Base-by-base conservation (phyloP, 2,797 vertebrate species). In the Phoebastria nigripes region DNA sequence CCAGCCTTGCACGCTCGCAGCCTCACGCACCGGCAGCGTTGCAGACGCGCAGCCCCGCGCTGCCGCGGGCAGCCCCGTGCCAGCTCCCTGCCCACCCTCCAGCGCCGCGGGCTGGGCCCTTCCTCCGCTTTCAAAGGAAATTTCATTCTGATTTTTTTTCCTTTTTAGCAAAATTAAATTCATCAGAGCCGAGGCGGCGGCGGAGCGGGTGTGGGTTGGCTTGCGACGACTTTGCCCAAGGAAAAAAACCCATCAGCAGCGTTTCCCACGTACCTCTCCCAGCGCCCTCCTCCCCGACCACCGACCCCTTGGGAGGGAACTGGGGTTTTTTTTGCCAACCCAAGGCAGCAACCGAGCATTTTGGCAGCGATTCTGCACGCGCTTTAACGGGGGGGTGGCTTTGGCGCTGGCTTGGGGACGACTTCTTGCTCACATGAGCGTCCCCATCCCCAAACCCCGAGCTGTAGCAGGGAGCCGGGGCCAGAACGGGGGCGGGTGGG, bases 41-140 rank as follows among this genome's bases (percentile, higher is more conserved):
- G 41, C 16, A 18, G 7, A 8, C 0, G 9, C 1, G 12, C 61
- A 12, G n/a, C 37, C 51, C 12, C 2, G 6, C 5, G 33, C 65
- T 19, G 44, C 33, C 28, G 29, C 7, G 7, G 33, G 33, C 66
- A 37, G 46, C 78, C 41, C 61, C 0, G 12, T 37, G 46, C 44
- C 35, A 5, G 5, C 55, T 62, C 33, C 65, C 46, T 39, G 46
- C 52, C 54, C 0, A 8, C 79, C 65, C 49, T 47, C 76, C 76
- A 3, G 7, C 14, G 12, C 58, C 5, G 0, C 41, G 14, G 42
- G 9, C 35, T 15, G 33, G 52, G n/a, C 58, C 25, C 0, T 59
- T 80, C 33, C 35, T 59, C n/a, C 5, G 5, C 69, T 83, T 39
- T 12, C 73, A 91, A 14, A 69, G n/a, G 63, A 69, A 83, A 56